Evolutionary conservation across 2,797 vertebrate species (phyloP), one percentile per base, ranked within the genome.

Genomic region (Tamandua tetradactyla): DNA sequence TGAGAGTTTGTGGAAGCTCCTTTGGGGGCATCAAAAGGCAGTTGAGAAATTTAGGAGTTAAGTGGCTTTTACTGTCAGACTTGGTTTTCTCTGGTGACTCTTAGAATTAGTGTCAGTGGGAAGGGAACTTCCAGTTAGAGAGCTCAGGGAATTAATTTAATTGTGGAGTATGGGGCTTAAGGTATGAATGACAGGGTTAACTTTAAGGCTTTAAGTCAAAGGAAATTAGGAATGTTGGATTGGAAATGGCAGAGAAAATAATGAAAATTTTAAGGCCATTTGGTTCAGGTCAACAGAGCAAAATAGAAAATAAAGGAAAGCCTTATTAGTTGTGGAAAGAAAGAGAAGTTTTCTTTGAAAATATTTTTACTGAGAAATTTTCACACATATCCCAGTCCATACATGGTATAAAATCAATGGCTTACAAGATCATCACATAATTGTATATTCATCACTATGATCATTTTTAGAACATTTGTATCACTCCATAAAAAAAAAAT

Each of bases 121-220:
- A 30, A 55, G 42, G 87, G 35, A 89, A 52, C n/a, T 76, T 93
- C 25, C 3, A 78, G n/a, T 69, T 49, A 52, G n/a, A 69, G 52
- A 35, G 23, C 32, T 79, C 22, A 81, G 79, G 52, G 69, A 86
- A 9, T 30, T 15, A 72, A 8, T 89, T 95, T 64, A 57, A 62
- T 74, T 83, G 37, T 75, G 69, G 59, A 92, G 22, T 66, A 1
- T 69, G 14, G 62, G 25, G 9, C 27, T 76, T 85, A 47, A 86
- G 55, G 40, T 88, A 32, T 55, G 47, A 96, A n/a, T 71, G n/a
- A 80, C 69, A 82, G 62, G 18, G 79, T 57, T n/a, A n/a, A n/a
- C n/a, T n/a, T n/a, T n/a, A n/a, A n/a, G 37, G 44, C 23, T 93
- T 87, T 83, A 47, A 95, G 75, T 86, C 49, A 69, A 81, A 92